Conservation (phyloP, 2,113 vertebrate genomes). For the Protobothrops flavoviridis region DNA sequence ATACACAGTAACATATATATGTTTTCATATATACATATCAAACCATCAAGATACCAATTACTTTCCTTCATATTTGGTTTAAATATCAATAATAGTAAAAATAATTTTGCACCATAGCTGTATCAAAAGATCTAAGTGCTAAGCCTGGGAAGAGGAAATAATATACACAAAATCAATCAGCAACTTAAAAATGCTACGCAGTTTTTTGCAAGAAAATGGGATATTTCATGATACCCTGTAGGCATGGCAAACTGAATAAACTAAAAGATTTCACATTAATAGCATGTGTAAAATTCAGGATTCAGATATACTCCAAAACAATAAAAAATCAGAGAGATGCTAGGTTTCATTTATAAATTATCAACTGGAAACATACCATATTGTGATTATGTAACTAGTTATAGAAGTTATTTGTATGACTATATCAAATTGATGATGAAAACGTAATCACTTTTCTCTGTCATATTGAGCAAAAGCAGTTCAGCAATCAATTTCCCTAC, state of each 20-base stretch:
- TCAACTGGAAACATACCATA: background rate
- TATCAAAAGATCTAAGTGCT: background rate
- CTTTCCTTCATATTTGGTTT: background rate
- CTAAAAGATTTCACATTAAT: conserved; percentile 46
- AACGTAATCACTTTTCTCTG: background rate
- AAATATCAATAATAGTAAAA: background rate
- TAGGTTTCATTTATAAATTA: conserved; percentile 26
- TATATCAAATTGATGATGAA: background rate
- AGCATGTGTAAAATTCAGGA: conserved; percentile 33
- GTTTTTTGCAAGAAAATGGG: background rate
- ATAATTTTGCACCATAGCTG: background rate
- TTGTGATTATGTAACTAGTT: background rate
- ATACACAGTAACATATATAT: background rate
- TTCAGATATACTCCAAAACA: conserved; percentile 17
- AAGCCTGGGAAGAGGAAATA: background rate
- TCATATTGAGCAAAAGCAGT: background rate
- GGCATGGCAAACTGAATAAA: conserved; percentile 37
- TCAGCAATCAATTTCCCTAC: background rate
- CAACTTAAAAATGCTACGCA: conserved; percentile 2
- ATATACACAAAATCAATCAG: background rate
- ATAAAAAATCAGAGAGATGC: conserved; percentile 4
- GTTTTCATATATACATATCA: background rate
- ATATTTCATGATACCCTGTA: background rate
- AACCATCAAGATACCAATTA: background rate
- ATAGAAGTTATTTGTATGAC: background rate